Evolutionary conservation across 2,888 invertebrate genomes (phyloP), one percentile per base, ranked within the genome.

Genomic region (Brachypalpus laphriformis): DNA sequence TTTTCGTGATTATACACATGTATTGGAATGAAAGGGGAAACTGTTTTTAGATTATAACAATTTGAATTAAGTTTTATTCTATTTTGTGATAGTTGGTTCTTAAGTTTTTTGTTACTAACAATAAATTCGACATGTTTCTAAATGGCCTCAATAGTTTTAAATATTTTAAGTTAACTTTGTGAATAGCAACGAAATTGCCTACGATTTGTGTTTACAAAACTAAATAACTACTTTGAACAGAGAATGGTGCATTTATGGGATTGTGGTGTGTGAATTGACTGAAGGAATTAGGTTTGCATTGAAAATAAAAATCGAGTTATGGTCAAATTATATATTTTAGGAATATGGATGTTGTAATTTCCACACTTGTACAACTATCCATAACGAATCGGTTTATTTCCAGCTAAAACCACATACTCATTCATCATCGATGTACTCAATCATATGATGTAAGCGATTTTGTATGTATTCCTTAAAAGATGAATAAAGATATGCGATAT

Each of bases 91-190:
- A 56, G 34, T 75, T 57, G 56, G 65, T 75, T 57, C 28, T 45
- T 45, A 42, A 1, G 6, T 49, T 59, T 11, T 22, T 75, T 65
- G 65, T 56, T 75, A 25, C 49, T 47, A 75, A 75, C 75, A 66
- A 57, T 75, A 75, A 75, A 75, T 66, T 75, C 75, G 75, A 49
- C 57, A 57, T 22, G 54, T 74, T 74, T 45, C 45, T 31, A 61
- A 71, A 31, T 51, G 61, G 61, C 61, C 51, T 51, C 59, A 25
- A 49, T 25, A 31, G 25, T 31, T 20, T 31, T 20, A n/a, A n/a
- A n/a, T n/a, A n/a, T 0, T 56, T 18, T 56, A 4, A 51, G 25
- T 61, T 18, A 45, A 9, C 16, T 49, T 20, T 57, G 2, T 20
- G 11, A 57, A n/a, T 54, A 28, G 16, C 28, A 25, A 54, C 28